Conservation (phyloP, 2,888 invertebrate genomes). For the Microplitis manilae region DNA sequence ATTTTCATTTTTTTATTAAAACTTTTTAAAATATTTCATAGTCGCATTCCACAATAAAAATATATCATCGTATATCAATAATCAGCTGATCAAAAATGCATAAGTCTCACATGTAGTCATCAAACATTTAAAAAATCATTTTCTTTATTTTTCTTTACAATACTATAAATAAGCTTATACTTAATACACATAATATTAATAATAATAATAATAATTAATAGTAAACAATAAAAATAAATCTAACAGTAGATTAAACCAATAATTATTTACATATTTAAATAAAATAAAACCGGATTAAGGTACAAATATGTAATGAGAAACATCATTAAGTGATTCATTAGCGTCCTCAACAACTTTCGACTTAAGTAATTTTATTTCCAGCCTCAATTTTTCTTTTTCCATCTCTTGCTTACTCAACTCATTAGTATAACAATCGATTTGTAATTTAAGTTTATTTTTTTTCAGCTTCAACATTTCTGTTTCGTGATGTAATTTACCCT, state of each 20-base stretch:
- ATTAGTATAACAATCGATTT: constrained; percentile 62
- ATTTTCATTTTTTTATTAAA: background rate
- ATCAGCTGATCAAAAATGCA: background rate
- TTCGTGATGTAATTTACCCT: constrained; percentile 64
- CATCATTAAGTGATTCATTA: constrained; percentile 54
- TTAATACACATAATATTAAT: background rate
- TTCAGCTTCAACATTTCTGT: constrained; percentile 67
- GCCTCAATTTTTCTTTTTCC: constrained; percentile 65
- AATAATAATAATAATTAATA: background rate
- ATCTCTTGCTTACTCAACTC: constrained; percentile 64
- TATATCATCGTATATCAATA: background rate
- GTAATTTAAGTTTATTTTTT: constrained; percentile 72
- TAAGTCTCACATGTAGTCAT: background rate
- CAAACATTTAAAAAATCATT: background rate
- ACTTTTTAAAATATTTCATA: background rate
- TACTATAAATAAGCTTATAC: background rate
- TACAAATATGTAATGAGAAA: constrained; percentile 68
- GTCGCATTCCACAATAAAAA: background rate
- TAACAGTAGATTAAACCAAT: background rate
- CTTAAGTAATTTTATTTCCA: constrained; percentile 66
- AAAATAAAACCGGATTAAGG: constrained; percentile 54
- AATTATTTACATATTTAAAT: background rate
- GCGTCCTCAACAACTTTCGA: constrained; percentile 66
- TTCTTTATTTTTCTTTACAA: background rate
- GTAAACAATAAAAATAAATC: background rate